Evolutionary conservation across 2,113 vertebrate genomes (phyloP).

Genomic region (Marmota flaviventris): DNA sequence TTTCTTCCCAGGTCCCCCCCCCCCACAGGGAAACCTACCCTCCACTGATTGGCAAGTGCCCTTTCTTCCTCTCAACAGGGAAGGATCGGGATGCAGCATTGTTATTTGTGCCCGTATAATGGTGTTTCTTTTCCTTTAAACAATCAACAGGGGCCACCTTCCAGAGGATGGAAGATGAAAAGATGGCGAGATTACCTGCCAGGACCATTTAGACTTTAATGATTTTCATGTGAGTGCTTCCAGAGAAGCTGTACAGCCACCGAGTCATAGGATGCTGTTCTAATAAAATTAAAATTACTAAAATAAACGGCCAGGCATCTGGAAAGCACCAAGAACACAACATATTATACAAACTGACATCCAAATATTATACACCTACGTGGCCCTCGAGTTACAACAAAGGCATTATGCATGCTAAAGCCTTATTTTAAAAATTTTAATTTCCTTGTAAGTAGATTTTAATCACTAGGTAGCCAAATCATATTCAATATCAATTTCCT

Average conservation of each 20-base stretch:
- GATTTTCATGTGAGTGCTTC: constrained; percentile 82
- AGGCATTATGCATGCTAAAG: constrained; percentile 25
- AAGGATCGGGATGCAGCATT: neutral
- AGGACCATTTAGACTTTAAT: constrained; percentile 86
- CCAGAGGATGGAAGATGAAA: constrained; percentile 84
- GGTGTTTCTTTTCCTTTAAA: constrained; percentile 74
- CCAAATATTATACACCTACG: constrained; percentile 63
- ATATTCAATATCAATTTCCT: constrained; percentile 68
- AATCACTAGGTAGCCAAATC: constrained; percentile 73
- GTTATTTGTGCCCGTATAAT: neutral
- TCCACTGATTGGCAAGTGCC: neutral
- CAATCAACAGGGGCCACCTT: constrained; percentile 80
- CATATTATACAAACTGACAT: constrained; percentile 68
- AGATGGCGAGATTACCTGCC: constrained; percentile 82
- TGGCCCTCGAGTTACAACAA: constrained; percentile 43
- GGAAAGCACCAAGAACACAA: constrained; percentile 78
- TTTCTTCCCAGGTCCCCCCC: neutral
- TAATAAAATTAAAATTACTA: constrained; percentile 86
- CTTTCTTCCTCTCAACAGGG: neutral
- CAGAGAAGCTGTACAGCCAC: constrained; percentile 72
- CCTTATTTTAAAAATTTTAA: constrained; percentile 66
- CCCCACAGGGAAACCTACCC: neutral
- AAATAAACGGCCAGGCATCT: constrained; percentile 82
- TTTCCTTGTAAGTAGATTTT: constrained; percentile 74
- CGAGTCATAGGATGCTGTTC: constrained; percentile 68